Evolutionary conservation across 2,113 vertebrate genomes (phyloP).

Genomic region (Tretioscincus oriximinensis): DNA sequence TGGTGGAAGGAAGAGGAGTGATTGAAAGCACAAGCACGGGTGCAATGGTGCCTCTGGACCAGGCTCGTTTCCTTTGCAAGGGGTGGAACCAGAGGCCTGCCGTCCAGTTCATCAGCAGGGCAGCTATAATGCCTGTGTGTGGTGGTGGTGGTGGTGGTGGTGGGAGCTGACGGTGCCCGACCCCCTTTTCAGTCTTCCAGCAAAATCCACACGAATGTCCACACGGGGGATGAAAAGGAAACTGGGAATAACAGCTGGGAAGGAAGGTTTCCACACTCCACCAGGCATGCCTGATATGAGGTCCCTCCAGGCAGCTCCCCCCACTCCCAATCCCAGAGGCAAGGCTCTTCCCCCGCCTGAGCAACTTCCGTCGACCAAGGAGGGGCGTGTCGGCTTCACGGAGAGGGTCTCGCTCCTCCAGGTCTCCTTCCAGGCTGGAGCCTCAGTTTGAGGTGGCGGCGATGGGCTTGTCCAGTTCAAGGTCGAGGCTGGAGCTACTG

Average conservation of each 20-base stretch:
- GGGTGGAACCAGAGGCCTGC: slow-evolving; percentile 8
- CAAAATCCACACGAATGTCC: slow-evolving; percentile 46
- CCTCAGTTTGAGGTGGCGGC: slow-evolving; percentile 89
- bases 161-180: slow-evolving; percentile 23
- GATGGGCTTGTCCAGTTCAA: slow-evolving; percentile 93
- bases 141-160: neutral
- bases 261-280: slow-evolving; percentile 54
- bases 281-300: slow-evolving; percentile 53
- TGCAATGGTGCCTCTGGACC: slow-evolving; percentile 6
- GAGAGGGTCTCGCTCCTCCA: slow-evolving; percentile 43
- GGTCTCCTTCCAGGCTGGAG: slow-evolving; percentile 39
- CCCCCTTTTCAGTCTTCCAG: slow-evolving; percentile 49
- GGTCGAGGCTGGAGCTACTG: slow-evolving; percentile 75
- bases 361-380: slow-evolving; percentile 44
- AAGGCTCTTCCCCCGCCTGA: slow-evolving; percentile 32
- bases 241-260: slow-evolving; percentile 21
- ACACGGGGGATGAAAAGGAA: slow-evolving; percentile 46
- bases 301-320: slow-evolving; percentile 48
- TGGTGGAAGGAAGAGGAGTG: slow-evolving; percentile 45
- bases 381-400: slow-evolving; percentile 22
- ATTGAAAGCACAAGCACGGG: slow-evolving; percentile 47
- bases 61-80: slow-evolving; percentile 11
- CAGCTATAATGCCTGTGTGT: neutral
- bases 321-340: slow-evolving; percentile 50
- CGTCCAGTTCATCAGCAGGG: slow-evolving; percentile 27